A percentile compares a stretch with the other conserved stretches of the same genome.
Conservation (phyloP, 2,113 vertebrate genomes). For the Lonchura striata region DNA sequence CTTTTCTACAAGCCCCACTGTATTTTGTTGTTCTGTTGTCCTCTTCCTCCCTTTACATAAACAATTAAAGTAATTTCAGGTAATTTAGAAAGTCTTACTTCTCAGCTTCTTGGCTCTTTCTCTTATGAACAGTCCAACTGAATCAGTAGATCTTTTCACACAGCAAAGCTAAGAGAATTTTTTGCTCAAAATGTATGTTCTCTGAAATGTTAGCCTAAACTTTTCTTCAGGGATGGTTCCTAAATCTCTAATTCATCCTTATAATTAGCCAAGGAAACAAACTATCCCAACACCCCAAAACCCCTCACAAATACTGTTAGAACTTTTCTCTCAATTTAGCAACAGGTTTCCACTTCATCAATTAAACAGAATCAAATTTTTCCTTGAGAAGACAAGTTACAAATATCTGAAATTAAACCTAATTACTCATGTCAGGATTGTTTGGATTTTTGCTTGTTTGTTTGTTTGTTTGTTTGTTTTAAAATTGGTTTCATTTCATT, state of each 20-base stretch:
- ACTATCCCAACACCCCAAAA: background rate
- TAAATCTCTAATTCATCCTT: background rate
- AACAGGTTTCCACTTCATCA: background rate
- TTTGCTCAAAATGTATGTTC: background rate
- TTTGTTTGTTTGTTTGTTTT: background rate
- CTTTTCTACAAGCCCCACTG: background rate
- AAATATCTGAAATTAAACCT: background rate
- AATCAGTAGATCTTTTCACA: background rate
- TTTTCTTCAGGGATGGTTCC: background rate
- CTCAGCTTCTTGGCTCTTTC: background rate
- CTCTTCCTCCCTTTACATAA: background rate
- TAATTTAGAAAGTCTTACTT: background rate
- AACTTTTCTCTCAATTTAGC: background rate
- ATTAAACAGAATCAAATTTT: background rate
- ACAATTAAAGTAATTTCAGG: background rate
- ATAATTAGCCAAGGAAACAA: background rate
- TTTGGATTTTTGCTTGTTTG: background rate
- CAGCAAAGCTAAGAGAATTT: background rate
- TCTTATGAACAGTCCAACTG: background rate
- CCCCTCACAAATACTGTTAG: accelerated
- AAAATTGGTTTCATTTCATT: background rate
- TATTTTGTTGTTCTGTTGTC: background rate
- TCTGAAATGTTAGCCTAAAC: background rate
- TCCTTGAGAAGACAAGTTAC: background rate
- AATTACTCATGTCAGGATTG: background rate